Base-by-base conservation (phyloP, 2,113 vertebrate species). In the Jacana jacana region DNA sequence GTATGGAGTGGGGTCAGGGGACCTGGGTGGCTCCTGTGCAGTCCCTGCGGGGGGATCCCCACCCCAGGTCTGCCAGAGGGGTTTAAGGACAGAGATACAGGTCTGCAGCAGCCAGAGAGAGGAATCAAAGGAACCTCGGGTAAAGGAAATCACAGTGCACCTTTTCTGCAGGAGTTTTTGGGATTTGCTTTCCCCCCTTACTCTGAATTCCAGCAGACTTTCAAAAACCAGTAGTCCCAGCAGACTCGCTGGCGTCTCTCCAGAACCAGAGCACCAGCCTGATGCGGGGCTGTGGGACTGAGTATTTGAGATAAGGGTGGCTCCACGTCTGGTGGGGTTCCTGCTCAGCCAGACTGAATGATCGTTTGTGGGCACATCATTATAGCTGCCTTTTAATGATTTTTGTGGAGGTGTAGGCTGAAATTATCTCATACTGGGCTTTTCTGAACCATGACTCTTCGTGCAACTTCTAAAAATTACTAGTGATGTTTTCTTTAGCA, bases 401-500 rank as follows among this genome's bases (percentile, higher is more conserved):
- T 94, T 88, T 12, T 37, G 46, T 89, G 68, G 49, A 94, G 81
- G 54, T 55, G 13, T 46, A 23, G 33, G 66, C 63, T 94, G 85
- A 51, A 86, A 95, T 92, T 86, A 57, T 84, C 95, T 88, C 90
- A 69, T 54, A 31, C 31, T 68, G 42, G 57, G 24, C 28, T 95
- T 94, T 79, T 92, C 81, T 94, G 79, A 80, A 73, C 86, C 70
- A 24, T 40, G 57, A 11, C 31, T 88, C 63, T 65, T 83, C 49
- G 17, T 79, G 64, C 30, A 33, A 10, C 91, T 91, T 86, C 77
- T 92, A 3, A 91, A 91, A 96, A 94, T 97, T 94, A 77, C 85
- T 96, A 61, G 92, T 86, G 91, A 4, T 84, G 31, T 86, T 97
- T 97, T 76, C 82, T 95, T 96, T 51, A 90, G 84, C 81, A 20